A percentile compares a stretch with the other conserved stretches of the same genome.
Conservation (phyloP, 2,888 invertebrate species). For the Drosophila prolongata region DNA sequence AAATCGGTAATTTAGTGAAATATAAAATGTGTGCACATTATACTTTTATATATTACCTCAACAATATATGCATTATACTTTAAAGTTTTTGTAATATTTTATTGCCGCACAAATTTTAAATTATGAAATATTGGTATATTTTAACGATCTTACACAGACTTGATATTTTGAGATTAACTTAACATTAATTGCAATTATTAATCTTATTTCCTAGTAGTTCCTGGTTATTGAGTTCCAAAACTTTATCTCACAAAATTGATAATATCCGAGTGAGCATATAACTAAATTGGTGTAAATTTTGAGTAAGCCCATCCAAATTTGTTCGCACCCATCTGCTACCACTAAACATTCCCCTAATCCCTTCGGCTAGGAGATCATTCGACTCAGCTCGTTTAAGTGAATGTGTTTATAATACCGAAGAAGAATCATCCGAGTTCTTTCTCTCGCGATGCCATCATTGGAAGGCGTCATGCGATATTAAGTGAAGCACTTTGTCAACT, state of each 20-base stretch:
- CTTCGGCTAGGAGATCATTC: slow-evolving; percentile 15
- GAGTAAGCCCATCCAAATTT: not conserved
- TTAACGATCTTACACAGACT: no score
- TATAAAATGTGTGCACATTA: no score
- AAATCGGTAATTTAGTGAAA: no score
- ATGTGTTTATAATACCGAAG: slow-evolving; percentile 46
- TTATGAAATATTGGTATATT: no score
- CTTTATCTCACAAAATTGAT: not conserved
- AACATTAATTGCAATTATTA: no score
- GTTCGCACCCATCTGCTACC: slow-evolving; percentile 21
- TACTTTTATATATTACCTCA: no score
- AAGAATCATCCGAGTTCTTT: slow-evolving; percentile 58
- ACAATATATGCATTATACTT: no score
- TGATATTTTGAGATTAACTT: no score
- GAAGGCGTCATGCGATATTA: slow-evolving; percentile 81
- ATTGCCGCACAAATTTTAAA: no score
- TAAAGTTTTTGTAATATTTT: no score
- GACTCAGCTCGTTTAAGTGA: slow-evolving; percentile 18
- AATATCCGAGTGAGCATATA: slow-evolving; percentile 1
- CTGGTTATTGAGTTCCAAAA: not conserved
- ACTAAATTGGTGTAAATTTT: slow-evolving; percentile 6
- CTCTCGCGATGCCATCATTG: slow-evolving; percentile 58
- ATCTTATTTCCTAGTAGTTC: no score
- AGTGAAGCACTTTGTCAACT: slow-evolving; percentile 82
- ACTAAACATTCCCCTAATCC: slow-evolving; percentile 39